A percentile compares a stretch with the other conserved stretches of the same genome.
phyloP scores from a whole-genome alignment of 2,797 vertebrate genomes.

The Coranthus polyacanthus region DNA sequence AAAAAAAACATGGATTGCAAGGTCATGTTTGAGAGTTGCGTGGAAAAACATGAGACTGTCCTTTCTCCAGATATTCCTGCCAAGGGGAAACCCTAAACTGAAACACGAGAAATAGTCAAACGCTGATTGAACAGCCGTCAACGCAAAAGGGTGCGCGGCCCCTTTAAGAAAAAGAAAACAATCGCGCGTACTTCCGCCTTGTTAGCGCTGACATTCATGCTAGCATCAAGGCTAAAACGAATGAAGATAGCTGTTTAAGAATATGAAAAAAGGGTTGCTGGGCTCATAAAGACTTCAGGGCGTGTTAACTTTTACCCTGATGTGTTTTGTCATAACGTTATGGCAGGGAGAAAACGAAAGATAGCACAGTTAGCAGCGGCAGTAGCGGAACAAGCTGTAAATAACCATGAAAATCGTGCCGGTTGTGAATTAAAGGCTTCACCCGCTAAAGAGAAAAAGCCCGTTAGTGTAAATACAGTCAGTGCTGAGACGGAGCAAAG shows the following conservation, averaged over 20 bases:
- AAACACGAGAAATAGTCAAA: neutral
- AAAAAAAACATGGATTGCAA: neutral
- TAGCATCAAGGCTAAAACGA: rapidly evolving
- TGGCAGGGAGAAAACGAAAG: constrained; percentile 80
- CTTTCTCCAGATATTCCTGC: neutral
- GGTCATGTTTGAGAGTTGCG: neutral
- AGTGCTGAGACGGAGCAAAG: constrained; percentile 62
- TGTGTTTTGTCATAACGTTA: constrained; percentile 18
- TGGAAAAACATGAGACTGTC: neutral
- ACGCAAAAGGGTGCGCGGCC: constrained; percentile 38
- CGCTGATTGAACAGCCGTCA: neutral
- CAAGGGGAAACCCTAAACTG: neutral
- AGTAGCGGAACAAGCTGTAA: neutral
- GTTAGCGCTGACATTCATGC: neutral
- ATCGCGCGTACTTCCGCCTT: constrained; percentile 47
- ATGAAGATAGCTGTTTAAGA: neutral
- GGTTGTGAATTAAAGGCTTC: neutral
- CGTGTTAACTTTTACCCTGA: neutral
- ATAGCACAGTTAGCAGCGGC: neutral
- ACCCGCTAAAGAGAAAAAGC: neutral
- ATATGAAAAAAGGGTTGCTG: neutral
- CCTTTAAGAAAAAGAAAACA: constrained; percentile 74
- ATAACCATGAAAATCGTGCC: neutral
- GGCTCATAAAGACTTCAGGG: neutral
- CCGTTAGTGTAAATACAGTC: neutral